Evolutionary conservation across 2,113 vertebrate genomes (phyloP).

Genomic region (Ramphastos sulfuratus): DNA sequence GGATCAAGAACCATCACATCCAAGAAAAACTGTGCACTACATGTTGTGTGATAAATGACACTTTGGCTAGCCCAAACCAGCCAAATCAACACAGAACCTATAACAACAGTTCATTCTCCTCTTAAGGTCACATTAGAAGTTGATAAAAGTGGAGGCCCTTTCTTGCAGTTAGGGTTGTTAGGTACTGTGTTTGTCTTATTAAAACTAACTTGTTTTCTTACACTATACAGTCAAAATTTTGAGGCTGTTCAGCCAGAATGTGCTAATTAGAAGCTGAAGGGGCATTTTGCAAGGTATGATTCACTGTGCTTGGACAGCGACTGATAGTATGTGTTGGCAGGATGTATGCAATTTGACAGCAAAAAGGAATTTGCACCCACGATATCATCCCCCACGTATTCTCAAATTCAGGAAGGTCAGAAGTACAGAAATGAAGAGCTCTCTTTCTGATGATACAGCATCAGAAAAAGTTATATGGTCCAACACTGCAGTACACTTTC

Average conservation of each 20-base stretch:
- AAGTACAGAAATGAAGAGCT: background rate
- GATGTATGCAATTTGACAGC: constrained; percentile 30
- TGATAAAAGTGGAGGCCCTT: background rate
- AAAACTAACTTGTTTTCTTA: background rate
- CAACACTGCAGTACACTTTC: background rate
- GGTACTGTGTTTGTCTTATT: background rate
- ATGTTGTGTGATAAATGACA: background rate
- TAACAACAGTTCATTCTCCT: background rate
- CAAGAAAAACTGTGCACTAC: background rate
- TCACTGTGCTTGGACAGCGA: constrained; percentile 42
- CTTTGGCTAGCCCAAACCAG: background rate
- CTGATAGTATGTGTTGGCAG: background rate
- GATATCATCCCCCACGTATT: constrained; percentile 8
- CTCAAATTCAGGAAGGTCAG: constrained; percentile 32
- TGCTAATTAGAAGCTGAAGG: constrained; percentile 43
- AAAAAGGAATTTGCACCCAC: constrained; percentile 31
- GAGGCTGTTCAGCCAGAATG: background rate
- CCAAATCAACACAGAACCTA: background rate
- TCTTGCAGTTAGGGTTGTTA: background rate
- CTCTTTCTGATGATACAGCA: background rate
- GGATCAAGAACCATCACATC: background rate
- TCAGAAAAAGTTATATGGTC: background rate
- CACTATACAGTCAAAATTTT: background rate
- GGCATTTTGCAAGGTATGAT: constrained; percentile 32
- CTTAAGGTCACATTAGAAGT: background rate